Evolutionary conservation across 2,888 invertebrate genomes (phyloP).

Genomic region (Noctua fimbriata): DNA sequence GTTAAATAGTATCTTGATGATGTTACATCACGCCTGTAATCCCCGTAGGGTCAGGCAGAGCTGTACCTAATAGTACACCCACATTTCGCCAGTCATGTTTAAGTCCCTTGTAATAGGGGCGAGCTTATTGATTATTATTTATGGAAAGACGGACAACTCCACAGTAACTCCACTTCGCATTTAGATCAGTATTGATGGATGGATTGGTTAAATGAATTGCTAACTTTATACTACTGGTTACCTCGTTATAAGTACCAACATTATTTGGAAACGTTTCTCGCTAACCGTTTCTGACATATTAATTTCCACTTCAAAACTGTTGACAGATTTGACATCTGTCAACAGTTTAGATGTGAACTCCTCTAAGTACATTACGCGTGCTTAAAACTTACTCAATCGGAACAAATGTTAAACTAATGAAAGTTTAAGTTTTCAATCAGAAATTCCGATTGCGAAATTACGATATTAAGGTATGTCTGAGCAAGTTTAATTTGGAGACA

Average conservation of each 20-base stretch:
- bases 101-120: too few species aligned
- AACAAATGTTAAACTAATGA: slow-evolving; percentile 30
- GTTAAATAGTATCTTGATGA: background rate
- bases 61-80: too few species aligned
- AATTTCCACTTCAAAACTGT: slow-evolving; percentile 8
- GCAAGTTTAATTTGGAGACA: slow-evolving; percentile 28
- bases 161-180: background rate
- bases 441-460: slow-evolving; percentile 21
- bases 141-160: background rate
- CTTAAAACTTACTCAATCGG: slow-evolving; percentile 12
- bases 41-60: too few species aligned
- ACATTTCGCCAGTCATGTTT: too few species aligned
- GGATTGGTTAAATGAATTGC: background rate
- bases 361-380: background rate
- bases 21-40: too few species aligned
- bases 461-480: slow-evolving; percentile 18
- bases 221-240: background rate
- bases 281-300: background rate
- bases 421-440: slow-evolving; percentile 42
- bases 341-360: background rate
- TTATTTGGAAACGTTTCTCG: background rate
- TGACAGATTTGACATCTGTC: background rate
- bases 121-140: too few species aligned
- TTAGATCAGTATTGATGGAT: background rate
- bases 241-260: background rate